These are phyloP conservation scores for Etia nguti DNA, from an alignment of 2,113 vertebrate species.

Conservation along the genomic window DNA sequence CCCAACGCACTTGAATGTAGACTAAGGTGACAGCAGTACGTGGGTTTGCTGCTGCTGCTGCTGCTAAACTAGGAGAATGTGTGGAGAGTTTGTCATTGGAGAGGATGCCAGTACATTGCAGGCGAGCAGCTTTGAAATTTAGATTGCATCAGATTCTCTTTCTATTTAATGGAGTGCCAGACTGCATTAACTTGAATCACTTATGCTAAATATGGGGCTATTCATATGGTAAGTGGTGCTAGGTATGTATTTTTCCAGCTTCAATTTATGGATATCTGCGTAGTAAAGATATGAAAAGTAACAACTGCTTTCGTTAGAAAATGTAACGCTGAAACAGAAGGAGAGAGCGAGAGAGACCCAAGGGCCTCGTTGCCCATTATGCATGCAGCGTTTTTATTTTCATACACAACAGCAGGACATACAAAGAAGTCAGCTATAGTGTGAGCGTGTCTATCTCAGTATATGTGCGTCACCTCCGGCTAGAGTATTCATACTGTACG, in stretches of 20 bases:
- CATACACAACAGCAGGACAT: conserved; percentile 26
- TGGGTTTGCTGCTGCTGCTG: conserved; percentile 12
- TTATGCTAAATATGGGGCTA: conserved; percentile 45
- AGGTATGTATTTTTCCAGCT: conserved; percentile 31
- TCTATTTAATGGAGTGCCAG: conserved; percentile 50
- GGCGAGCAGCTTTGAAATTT: conserved; percentile 44
- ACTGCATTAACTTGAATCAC: conserved; percentile 57
- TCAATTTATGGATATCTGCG: conserved; percentile 40
- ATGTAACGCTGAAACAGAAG: background rate
- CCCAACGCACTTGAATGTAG: background rate
- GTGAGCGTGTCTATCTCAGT: background rate
- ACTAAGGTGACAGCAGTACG: conserved; percentile 19
- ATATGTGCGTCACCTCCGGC: background rate
- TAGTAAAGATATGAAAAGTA: conserved; percentile 51
- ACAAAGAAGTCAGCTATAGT: conserved; percentile 23
- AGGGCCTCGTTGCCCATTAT: conserved; percentile 39
- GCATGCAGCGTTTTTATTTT: conserved; percentile 41
- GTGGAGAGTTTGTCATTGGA: conserved; percentile 37
- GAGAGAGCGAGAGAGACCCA: background rate
- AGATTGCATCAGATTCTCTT: conserved; percentile 60
- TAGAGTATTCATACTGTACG: background rate
- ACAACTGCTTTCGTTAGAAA: conserved; percentile 14
- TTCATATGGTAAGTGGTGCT: conserved; percentile 56
- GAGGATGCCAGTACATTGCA: conserved; percentile 31
- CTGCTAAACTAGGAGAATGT: conserved; percentile 15